Evolutionary conservation across 2,797 vertebrate species (phyloP), one percentile per base, ranked within the genome.

Genomic region (Mormyrops attenuatus): DNA sequence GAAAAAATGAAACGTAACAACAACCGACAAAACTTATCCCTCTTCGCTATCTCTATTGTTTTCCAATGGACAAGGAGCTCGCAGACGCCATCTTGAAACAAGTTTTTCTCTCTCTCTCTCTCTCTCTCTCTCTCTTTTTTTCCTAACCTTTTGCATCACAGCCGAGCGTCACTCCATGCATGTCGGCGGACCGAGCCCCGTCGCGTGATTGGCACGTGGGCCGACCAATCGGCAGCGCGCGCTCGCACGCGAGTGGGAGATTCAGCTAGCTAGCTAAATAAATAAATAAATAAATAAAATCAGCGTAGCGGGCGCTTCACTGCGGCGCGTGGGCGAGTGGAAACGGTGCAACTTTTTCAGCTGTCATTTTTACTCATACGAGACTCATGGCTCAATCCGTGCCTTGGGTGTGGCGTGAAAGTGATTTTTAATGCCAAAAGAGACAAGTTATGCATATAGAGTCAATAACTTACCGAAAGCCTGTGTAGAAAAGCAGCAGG

Each of bases 71-170:
- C 95, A 91, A 90, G 92, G 94, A 94, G 92, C 89, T 92, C 94
- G 89, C 90, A 92, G 92, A 92, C 95, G 96, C 96, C 96, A 97
- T 97, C 94, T 97, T 97, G 95, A 92, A 94, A 95, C 94, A 93
- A 92, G 91, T 93, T 93, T 93, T 94, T 94, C 94, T 93, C 0
- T 93, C 93, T 80, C 85, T 63, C 9, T 87, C 88, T 95, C 26
- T 94, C 94, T 93, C 0, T 93, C 93, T 80, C 85, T 63, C 9
- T 87, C 88, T 95, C 26, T 94, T 94, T 87, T 87, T 60, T 60
- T 13, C 66, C 90, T 44, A 87, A 85, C 89, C 87, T 90, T 92
- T 90, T 91, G 92, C 93, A 91, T 91, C 92, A 91, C 91, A 88
- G 89, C 93, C 91, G 20, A 80, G 90, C 92, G 92, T 93, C 92